Conservation (phyloP, 1,140 invertebrate genomes). For the Scaptomyza hsui region DNA sequence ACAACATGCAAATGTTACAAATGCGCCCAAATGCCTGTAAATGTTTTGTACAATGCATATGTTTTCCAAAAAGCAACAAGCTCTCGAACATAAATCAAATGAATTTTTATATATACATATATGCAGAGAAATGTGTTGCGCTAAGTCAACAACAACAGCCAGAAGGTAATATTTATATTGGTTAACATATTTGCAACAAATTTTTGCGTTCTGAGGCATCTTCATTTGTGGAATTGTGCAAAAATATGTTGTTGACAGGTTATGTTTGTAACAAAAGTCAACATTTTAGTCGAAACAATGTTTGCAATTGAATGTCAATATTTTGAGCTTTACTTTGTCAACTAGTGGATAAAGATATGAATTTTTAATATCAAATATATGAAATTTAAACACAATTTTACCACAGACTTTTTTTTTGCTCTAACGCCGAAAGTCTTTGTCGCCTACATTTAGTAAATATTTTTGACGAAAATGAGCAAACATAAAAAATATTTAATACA, state of each 20-base stretch:
- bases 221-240: no score
- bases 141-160: slow-evolving; percentile 10
- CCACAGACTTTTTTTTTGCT: no score
- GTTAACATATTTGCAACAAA: background rate
- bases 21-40: slow-evolving; percentile 17
- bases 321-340: no score
- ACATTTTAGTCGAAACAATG: no score
- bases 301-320: no score
- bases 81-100: slow-evolving; percentile 18
- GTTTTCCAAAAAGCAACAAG: slow-evolving; percentile 13
- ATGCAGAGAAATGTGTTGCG: background rate
- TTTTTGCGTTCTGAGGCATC: background rate
- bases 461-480: slow-evolving; percentile 14
- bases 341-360: no score
- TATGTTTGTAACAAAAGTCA: no score
- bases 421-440: background rate
- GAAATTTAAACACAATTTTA: no score
- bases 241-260: no score
- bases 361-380: no score
- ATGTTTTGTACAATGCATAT: slow-evolving; percentile 11
- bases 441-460: slow-evolving; percentile 14
- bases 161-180: background rate
- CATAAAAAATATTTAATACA: background rate
- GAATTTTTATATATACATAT: slow-evolving; percentile 17
- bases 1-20: slow-evolving; percentile 7